Evolutionary conservation across 2,113 vertebrate species (phyloP).

Genomic region (Peromyscus polionotus): DNA sequence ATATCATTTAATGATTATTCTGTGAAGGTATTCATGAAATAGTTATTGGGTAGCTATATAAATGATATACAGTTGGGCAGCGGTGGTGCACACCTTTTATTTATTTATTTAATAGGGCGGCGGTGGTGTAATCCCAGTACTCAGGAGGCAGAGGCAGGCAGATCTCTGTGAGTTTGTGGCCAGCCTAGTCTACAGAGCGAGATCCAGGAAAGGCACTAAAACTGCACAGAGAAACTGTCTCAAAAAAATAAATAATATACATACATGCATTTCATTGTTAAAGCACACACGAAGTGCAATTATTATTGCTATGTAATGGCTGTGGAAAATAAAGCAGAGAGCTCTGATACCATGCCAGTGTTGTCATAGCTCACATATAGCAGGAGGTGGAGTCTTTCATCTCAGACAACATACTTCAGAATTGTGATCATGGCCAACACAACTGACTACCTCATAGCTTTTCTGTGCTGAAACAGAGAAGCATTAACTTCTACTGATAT

Average conservation of each 20-base stretch:
- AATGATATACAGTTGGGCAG: neutral
- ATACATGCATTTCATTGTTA: neutral
- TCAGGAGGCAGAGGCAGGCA: too few species aligned
- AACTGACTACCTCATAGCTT: neutral
- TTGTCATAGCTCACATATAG: neutral
- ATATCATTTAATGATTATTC: neutral
- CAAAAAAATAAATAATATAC: neutral
- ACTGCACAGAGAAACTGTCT: too few species aligned
- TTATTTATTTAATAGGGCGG: too few species aligned
- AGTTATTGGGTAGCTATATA: neutral
- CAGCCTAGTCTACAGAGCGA: too few species aligned
- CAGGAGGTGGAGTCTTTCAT: neutral
- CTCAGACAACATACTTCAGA: neutral
- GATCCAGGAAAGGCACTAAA: too few species aligned
- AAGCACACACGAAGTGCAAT: neutral
- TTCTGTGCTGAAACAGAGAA: neutral
- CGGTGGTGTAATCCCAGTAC: too few species aligned
- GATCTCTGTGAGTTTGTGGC: too few species aligned
- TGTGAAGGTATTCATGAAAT: neutral
- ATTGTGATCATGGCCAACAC: neutral
- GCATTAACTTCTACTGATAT: neutral
- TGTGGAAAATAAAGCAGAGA: neutral
- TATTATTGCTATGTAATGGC: too few species aligned
- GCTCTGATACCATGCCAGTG: fast-evolving
- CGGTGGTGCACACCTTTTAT: too few species aligned